Percentiles rank a stretch among this genome's conserved stretches.
Evolutionary conservation across 2,113 vertebrate species (phyloP).

Genomic region (Euleptes europaea): DNA sequence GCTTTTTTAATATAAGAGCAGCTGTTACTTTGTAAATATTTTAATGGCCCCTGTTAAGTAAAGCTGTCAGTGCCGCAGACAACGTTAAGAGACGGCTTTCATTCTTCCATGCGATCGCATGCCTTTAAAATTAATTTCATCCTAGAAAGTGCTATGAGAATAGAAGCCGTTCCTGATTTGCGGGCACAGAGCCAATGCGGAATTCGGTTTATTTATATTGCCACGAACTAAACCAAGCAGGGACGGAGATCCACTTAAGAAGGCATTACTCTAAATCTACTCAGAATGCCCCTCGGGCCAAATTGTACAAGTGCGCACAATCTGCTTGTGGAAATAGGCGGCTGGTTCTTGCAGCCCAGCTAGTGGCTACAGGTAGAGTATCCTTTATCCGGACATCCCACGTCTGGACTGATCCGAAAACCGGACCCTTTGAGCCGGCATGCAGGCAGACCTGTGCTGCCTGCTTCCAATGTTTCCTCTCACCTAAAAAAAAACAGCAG

Average conservation of each 20-base stretch:
- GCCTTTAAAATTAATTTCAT: slow-evolving; percentile 62
- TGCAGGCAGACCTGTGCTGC: no score
- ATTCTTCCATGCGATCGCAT: slow-evolving; percentile 57
- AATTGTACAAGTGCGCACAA: neutral
- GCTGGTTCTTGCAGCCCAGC: neutral
- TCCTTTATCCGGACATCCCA: no score
- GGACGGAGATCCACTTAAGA: slow-evolving; percentile 29
- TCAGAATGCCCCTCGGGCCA: slow-evolving; percentile 1
- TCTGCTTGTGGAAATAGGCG: neutral
- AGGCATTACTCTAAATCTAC: neutral
- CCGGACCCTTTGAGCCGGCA: no score
- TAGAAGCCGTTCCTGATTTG: slow-evolving; percentile 41
- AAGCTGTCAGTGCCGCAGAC: slow-evolving; percentile 69
- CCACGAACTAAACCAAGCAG: slow-evolving; percentile 7
- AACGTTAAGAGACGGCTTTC: slow-evolving; percentile 64
- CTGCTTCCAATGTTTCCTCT: no score
- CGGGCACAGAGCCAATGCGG: slow-evolving; percentile 43
- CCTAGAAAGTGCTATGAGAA: slow-evolving; percentile 52
- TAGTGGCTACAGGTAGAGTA: no score
- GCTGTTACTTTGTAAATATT: slow-evolving; percentile 75
- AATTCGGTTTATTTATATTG: slow-evolving; percentile 48
- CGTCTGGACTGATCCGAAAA: no score
- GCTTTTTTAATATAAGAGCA: slow-evolving; percentile 64
- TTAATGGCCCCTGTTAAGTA: slow-evolving; percentile 74
- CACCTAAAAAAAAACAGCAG: no score